A percentile compares a stretch with the other conserved stretches of the same genome.
These are phyloP conservation scores for Spilosoma lubricipeda DNA, from an alignment of 2,888 invertebrate species.

Conservation along the genomic window DNA sequence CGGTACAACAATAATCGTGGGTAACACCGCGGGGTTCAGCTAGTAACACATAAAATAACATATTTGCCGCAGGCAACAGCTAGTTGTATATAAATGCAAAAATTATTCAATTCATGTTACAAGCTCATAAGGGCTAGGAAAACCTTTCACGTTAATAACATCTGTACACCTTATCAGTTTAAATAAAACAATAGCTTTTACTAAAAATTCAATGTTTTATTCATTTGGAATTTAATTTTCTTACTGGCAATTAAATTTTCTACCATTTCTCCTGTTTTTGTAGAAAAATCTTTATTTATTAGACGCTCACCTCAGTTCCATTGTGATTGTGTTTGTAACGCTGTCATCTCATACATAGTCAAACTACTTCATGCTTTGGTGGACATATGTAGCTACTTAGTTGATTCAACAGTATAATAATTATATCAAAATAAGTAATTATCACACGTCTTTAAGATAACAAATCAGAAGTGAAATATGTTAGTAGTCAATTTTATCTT, in stretches of 20 bases:
- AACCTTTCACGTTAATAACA: background rate
- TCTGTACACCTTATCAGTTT: background rate
- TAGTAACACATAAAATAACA: too few relatives aligned
- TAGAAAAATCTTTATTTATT: conserved; percentile 3
- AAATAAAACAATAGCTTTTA: conserved; percentile 21
- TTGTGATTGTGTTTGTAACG: background rate
- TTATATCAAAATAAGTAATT: background rate
- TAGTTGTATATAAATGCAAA: background rate
- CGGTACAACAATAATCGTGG: too few relatives aligned
- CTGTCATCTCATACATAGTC: background rate
- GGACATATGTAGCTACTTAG: conserved; percentile 1
- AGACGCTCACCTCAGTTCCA: background rate
- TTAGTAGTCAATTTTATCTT: too few relatives aligned
- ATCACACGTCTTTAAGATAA: background rate
- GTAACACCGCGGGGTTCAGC: too few relatives aligned
- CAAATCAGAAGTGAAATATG: background rate
- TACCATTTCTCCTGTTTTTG: background rate
- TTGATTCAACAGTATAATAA: background rate
- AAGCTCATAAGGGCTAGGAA: background rate
- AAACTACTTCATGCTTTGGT: conserved; percentile 1
- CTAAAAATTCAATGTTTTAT: conserved; percentile 41
- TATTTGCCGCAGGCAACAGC: too few relatives aligned
- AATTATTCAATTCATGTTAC: background rate
- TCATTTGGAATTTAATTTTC: conserved; percentile 9
- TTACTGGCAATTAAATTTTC: background rate